Base-by-base conservation (phyloP, 2,888 invertebrate genomes). In the Aelia acuminata region DNA sequence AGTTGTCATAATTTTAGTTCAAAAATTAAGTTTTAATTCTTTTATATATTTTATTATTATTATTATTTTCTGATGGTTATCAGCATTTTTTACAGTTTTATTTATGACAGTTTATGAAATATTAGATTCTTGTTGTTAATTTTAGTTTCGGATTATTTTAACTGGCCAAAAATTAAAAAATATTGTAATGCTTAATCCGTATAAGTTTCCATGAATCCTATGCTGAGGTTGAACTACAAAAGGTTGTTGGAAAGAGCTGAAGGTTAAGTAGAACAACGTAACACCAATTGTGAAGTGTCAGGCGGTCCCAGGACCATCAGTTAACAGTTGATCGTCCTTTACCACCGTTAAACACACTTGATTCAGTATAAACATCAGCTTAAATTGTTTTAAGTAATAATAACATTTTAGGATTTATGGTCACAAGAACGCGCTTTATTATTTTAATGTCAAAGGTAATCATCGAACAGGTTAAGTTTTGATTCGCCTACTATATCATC, bases 221-320 rank as follows among this genome's bases (percentile, higher is more conserved):
- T 70, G 1, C 63, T 35, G 63, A 18, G 18, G 63, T 70, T n/a
- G 35, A 20, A 20, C 1, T 70, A 35, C 63, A 70, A 35, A 70
- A 18, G 31, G 31, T 57, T 57, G 57, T 26, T 57, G 26, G 13
- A 57, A 70, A 1, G 8, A 35, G 63, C 35, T 20, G 63, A 70
- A 70, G 63, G 63, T 70, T 70, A 70, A 70, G 63, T 70, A 70
- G 63, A 35, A 31, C 63, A 70, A 70, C 63, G 63, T 70, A 70
- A 70, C 63, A 70, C 63, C 63, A 70, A 70, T 70, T 80, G 43
- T 80, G 43, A 80, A n/a, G 80, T 80, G 80, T 43, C 80, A 80
- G 80, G 43, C 43, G 22, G 80, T 80, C 80, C 80, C 80, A 80
- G 80, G 80, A 43, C 80, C 80, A 80, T 39, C 43, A 47, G n/a